Percentiles rank a stretch among this genome's conserved stretches.
phyloP scores from a whole-genome alignment of 2,888 invertebrate genomes.

The Heliconius charithonia region DNA sequence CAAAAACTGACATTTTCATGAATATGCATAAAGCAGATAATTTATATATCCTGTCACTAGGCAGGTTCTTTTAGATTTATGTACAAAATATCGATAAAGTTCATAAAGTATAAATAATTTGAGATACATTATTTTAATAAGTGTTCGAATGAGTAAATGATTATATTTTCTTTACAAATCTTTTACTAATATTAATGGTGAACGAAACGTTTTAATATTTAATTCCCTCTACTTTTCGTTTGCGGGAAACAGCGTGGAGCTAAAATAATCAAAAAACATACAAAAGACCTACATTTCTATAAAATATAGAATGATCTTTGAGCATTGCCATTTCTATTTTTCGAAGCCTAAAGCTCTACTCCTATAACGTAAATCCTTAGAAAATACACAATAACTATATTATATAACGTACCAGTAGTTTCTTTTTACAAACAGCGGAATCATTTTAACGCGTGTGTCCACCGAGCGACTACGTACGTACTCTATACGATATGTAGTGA shows the following conservation, averaged over 20 bases:
- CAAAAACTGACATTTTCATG: slow-evolving; percentile 47
- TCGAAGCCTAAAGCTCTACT: background rate
- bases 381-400: slow-evolving; percentile 33
- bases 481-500: slow-evolving; percentile 55
- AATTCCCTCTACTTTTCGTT: background rate
- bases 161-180: too few species aligned
- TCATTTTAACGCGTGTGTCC: slow-evolving; percentile 56
- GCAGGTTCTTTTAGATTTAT: slow-evolving; percentile 47
- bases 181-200: too few species aligned
- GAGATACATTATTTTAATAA: background rate
- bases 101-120: slow-evolving; percentile 24
- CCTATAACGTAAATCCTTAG: slow-evolving; percentile 28
- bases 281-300: background rate
- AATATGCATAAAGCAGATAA: slow-evolving; percentile 49
- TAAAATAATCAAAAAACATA: background rate
- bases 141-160: too few species aligned
- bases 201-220: background rate
- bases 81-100: slow-evolving; percentile 36
- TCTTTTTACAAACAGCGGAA: slow-evolving; percentile 53
- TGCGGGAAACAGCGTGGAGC: background rate
- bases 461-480: slow-evolving; percentile 51
- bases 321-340: background rate
- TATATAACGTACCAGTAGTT: slow-evolving; percentile 46
- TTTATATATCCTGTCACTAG: slow-evolving; percentile 47
- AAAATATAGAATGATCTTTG: background rate